Base-by-base conservation (phyloP, 1,140 invertebrate genomes). In the Bombus sibiricus region DNA sequence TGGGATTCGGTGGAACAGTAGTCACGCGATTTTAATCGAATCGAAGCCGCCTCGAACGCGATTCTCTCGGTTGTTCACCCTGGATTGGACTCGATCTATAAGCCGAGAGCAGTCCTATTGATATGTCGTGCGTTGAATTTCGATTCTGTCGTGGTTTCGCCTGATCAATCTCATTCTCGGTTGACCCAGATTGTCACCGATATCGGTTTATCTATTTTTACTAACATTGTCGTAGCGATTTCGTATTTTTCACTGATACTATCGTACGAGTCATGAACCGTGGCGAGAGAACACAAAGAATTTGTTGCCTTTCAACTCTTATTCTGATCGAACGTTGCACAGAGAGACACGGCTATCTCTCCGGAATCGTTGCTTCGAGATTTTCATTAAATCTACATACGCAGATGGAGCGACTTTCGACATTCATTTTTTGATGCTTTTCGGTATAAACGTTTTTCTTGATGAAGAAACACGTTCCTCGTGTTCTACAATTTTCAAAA, bases 151-250 rank as follows among this genome's bases (percentile, higher is more conserved):
- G 66, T n/a, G 66, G 39, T 71, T 72, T 73, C 68, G 28, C 22
- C 28, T 28, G 76, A 64, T 85, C 77, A 47, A 80, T 85, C 66
- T 80, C 83, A 22, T 85, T 85, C 77, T 34, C 57, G 34, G 68
- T 59, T 85, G 83, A 85, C 83, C 83, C 68, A 79, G 77, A 85
- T 85, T 85, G 62, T 73, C 77, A 39, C 64, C 76, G 77, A 85
- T 73, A 85, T 80, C 53, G 76, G 57, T 62, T 47, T 37, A 47
- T 43, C 77, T 80, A 84, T 84, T 84, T 69, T 80, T 80, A 72
- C 83, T n/a, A 34, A 57, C 15, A 10, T 9, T 41, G 13, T 28
- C 28, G 47, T 32, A 22, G 8, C 25, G 28, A 78, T 71, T 43
- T 84, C 32, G 66, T 66, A 47, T 71, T 59, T 71, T 71, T 39